Percentiles rank a stretch among this genome's conserved stretches.
These are phyloP conservation scores for Diprion similis DNA, from an alignment of 1,140 invertebrate genomes.

Conservation along the genomic window DNA sequence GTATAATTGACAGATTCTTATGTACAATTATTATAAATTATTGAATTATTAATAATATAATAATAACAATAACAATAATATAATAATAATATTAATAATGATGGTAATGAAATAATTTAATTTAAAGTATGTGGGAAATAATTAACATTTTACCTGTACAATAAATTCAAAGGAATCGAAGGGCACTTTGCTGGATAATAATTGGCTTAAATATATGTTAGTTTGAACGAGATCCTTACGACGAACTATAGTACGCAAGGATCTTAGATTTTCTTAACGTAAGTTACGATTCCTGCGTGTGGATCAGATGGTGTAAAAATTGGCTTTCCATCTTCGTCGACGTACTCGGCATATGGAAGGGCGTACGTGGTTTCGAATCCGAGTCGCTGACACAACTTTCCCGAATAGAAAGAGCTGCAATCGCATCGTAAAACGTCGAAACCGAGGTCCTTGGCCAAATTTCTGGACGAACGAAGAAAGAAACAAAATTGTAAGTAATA, in stretches of 20 bases:
- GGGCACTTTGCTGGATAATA: no score
- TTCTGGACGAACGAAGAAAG: constrained; percentile 61
- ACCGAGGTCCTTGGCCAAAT: constrained; percentile 60
- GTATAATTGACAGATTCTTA: no score
- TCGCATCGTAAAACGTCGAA: constrained; percentile 65
- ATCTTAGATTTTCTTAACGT: constrained; percentile 56
- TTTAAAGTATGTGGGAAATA: no score
- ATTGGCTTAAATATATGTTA: no score
- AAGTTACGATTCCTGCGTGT: constrained; percentile 62
- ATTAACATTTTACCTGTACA: no score
- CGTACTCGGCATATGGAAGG: constrained; percentile 69
- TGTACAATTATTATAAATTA: no score
- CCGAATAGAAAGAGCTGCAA: constrained; percentile 76
- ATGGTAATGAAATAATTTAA: no score
- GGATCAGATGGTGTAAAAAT: constrained; percentile 67
- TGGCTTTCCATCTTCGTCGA: constrained; percentile 63
- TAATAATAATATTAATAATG: no score
- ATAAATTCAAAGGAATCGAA: no score
- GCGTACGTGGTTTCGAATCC: constrained; percentile 72
- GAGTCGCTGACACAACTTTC: constrained; percentile 69
- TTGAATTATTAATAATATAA: no score
- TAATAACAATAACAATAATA: no score
- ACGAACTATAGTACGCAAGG: constrained; percentile 21
- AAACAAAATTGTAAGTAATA: constrained; percentile 12
- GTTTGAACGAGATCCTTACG: no score